These are phyloP conservation scores for Tragelaphus scriptus DNA, from an alignment of 2,113 vertebrate species.

Conservation along the genomic window DNA sequence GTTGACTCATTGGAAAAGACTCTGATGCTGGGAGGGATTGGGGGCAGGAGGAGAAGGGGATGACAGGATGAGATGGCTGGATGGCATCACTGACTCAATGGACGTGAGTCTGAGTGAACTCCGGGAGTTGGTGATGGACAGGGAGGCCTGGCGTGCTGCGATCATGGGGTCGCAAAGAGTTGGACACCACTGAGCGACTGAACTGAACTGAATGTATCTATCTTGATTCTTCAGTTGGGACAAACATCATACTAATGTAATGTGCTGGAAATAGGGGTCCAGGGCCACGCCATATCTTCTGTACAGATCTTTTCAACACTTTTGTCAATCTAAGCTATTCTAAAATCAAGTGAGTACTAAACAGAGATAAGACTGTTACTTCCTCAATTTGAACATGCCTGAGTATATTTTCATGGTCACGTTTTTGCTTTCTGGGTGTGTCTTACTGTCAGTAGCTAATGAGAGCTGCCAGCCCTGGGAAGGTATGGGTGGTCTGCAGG, in stretches of 20 bases:
- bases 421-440: background rate
- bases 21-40: no score
- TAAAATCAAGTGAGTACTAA: background rate
- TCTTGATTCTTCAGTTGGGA: background rate
- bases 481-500: background rate
- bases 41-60: no score
- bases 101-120: no score
- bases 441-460: background rate
- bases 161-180: no score
- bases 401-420: background rate
- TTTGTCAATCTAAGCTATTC: background rate
- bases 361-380: background rate
- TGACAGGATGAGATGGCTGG: no score
- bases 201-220: no score
- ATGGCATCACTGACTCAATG: no score
- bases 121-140: no score
- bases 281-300: rapidly evolving
- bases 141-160: no score
- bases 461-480: background rate
- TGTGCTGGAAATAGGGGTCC: background rate
- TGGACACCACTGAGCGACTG: no score
- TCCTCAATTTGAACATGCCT: background rate
- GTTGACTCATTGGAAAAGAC: no score
- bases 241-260: background rate
- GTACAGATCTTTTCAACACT: background rate